Percentiles rank a stretch among this genome's conserved stretches.
These are phyloP conservation scores for Xiphophorus couchianus DNA, from an alignment of 2,113 vertebrate genomes.

Conservation along the genomic window DNA sequence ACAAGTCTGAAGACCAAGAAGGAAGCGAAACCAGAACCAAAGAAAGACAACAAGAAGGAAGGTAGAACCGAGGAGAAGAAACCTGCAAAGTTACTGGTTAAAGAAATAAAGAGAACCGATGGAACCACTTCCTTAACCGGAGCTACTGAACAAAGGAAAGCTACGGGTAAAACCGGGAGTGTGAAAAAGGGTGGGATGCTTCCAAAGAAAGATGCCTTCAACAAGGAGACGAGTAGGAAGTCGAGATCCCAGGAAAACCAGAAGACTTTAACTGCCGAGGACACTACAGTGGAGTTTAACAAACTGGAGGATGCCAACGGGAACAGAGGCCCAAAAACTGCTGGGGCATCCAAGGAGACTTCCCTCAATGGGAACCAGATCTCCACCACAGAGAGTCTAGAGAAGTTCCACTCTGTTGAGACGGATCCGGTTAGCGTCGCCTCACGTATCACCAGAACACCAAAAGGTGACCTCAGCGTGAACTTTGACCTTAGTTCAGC, in stretches of 20 bases:
- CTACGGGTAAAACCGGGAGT: constrained; percentile 39
- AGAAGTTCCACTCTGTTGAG: constrained; percentile 52
- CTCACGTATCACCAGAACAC: constrained; percentile 71
- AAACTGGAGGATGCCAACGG: constrained; percentile 36
- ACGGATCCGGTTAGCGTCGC: constrained; percentile 37
- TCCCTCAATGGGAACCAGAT: constrained; percentile 9
- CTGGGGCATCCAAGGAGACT: background rate
- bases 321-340: background rate
- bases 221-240: constrained; percentile 60
- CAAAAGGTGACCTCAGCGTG: constrained; percentile 80
- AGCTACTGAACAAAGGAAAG: constrained; percentile 56
- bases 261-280: constrained; percentile 71
- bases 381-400: constrained; percentile 64
- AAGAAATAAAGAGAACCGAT: constrained; percentile 73
- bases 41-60: constrained; percentile 78
- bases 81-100: constrained; percentile 46
- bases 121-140: constrained; percentile 11
- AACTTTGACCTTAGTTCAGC: constrained; percentile 81
- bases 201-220: constrained; percentile 66
- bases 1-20: constrained; percentile 74
- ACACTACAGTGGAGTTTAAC: constrained; percentile 61
- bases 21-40: constrained; percentile 77
- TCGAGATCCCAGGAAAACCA: constrained; percentile 61
- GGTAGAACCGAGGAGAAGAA: constrained; percentile 79
- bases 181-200: constrained; percentile 66